Evolutionary conservation across 2,888 invertebrate species (phyloP), one percentile per base, ranked within the genome.

Genomic region (Tortrix viridana): DNA sequence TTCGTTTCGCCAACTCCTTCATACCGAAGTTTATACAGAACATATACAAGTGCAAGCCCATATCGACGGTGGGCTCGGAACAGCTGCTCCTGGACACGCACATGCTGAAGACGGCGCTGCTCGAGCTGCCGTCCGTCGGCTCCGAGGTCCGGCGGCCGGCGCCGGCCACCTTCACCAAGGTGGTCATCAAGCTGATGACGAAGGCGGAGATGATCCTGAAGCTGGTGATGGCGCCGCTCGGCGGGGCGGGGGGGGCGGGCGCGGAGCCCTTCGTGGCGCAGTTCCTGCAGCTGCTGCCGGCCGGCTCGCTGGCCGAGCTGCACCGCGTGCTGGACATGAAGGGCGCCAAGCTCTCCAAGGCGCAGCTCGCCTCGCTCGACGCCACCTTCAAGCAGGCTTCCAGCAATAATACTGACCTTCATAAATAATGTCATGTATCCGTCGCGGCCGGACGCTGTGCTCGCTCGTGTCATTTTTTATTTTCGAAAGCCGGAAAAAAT

Each of bases 121-220:
- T 99, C n/a, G 98, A 98, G 83, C 92, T 99, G 70, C 99, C 99
- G 0, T 97, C 98, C 0, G 95, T 98, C 22, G 97, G 97, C 0
- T 97, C 98, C 0, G 96, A 96, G 74, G 96, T 98, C 0, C 95
- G 95, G 67, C 93, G 98, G 6, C 97, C 97, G 72, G 97, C 98
- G 5, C 98, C 98, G 0, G 96, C 97, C 0, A 96, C 97, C 67
- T 98, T 95, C 69, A 95, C 95, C 0, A 96, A 96, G 80, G 95
- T 96, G 26, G 97, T 97, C 0, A 94, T 96, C 0, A 95, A 96
- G 88, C 94, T 98, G 38, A 99, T 99, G 98, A 98, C 97, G 0
- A 97, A 97, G 78, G 99, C 99, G 0, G 99, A 99, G 86, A 98
- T 99, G 98, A 97, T 99, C 43, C 91, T 99, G n/a, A 99, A 99